Evolutionary conservation across 2,113 vertebrate species (phyloP).

Genomic region (Cinclus mexicanus): DNA sequence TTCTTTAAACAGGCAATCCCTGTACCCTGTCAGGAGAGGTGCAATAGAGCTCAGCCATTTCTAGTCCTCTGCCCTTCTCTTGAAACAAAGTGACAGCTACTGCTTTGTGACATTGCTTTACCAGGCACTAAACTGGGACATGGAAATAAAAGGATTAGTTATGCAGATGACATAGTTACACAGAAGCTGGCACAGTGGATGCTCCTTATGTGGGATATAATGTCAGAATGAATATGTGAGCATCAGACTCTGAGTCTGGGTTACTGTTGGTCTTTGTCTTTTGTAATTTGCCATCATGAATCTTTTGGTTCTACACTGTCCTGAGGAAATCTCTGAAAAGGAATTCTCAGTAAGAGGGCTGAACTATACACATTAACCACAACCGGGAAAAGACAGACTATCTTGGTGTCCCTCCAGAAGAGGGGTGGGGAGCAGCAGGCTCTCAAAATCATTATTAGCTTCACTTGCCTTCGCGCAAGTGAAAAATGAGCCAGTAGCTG

Average conservation of each 20-base stretch:
- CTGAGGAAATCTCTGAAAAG: background rate
- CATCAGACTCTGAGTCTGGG: background rate
- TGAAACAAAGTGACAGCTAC: background rate
- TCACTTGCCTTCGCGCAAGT: background rate
- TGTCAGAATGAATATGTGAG: background rate
- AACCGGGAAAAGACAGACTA: background rate
- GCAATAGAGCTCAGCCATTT: background rate
- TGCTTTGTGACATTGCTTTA: background rate
- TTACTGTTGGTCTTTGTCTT: background rate
- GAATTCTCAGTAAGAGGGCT: background rate
- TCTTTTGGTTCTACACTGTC: background rate
- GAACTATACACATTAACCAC: background rate
- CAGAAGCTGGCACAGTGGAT: background rate
- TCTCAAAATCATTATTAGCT: background rate
- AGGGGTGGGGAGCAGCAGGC: background rate
- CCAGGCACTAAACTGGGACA: background rate
- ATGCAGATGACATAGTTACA: background rate
- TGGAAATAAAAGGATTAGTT: conserved; percentile 29
- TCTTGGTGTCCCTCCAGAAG: background rate
- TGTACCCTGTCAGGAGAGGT: background rate
- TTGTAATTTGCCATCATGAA: background rate
- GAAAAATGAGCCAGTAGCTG: background rate
- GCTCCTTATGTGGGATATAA: background rate
- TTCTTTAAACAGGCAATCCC: background rate
- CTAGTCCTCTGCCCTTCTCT: background rate